These are phyloP conservation scores for Cephalophus harveyi DNA, from an alignment of 2,113 vertebrate genomes.

Conservation along the genomic window DNA sequence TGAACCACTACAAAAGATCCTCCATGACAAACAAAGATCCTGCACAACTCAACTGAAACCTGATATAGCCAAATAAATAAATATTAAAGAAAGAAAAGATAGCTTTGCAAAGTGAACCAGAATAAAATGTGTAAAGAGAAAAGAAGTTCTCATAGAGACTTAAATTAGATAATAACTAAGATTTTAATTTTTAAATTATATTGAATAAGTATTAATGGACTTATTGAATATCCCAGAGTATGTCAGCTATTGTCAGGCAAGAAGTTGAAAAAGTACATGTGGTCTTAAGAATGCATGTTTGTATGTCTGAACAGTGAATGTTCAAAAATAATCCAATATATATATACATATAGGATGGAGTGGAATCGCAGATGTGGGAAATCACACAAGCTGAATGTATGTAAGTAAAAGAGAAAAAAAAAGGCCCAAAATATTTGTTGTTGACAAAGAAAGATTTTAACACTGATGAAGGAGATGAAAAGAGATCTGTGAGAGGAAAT, in stretches of 20 bases:
- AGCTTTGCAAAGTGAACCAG: neutral
- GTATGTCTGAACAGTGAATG: neutral
- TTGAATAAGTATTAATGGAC: neutral
- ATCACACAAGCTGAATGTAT: neutral
- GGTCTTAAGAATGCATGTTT: neutral
- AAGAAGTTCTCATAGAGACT: neutral
- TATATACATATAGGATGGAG: neutral
- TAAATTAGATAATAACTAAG: neutral
- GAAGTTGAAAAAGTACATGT: neutral
- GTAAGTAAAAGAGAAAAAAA: neutral
- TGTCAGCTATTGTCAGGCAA: neutral
- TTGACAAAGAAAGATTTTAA: neutral
- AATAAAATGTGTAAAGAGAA: neutral
- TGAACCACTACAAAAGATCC: neutral
- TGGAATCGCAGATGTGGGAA: neutral
- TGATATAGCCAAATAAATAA: neutral
- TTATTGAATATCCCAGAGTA: neutral
- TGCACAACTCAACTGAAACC: neutral
- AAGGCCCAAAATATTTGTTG: neutral
- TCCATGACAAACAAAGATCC: neutral
- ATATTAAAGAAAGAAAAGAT: neutral
- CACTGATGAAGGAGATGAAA: constrained; percentile 10
- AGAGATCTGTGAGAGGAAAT: constrained; percentile 30
- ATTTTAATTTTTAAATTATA: neutral
- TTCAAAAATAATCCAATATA: neutral